A percentile compares a stretch with the other conserved stretches of the same genome.
Conservation (phyloP, 2,797 vertebrate species). For the Peromyscus melanophrys region DNA sequence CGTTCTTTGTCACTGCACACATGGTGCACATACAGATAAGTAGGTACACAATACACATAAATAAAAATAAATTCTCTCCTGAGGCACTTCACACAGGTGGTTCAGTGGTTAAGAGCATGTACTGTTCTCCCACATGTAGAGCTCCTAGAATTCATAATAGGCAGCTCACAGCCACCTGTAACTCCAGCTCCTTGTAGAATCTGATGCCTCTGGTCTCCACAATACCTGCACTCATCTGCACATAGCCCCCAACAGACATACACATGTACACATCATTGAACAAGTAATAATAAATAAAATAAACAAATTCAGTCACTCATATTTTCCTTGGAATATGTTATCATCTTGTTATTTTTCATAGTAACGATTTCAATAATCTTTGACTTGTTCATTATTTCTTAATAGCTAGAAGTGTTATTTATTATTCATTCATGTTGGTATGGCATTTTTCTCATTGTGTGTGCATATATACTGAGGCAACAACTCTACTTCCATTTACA, state of each 20-base stretch:
- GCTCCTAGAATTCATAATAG: not conserved
- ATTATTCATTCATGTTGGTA: not conserved
- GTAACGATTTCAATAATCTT: not conserved
- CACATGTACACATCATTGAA: not conserved
- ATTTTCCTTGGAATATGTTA: not conserved
- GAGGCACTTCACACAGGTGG: not conserved
- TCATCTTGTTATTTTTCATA: conserved; percentile 12
- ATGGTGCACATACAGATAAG: not conserved
- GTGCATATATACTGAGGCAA: not conserved
- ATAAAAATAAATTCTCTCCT: not conserved
- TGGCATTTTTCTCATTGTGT: not conserved
- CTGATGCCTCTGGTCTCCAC: not conserved
- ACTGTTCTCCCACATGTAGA: not conserved
- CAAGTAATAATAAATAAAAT: not conserved
- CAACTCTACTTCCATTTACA: not conserved
- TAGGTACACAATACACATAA: not conserved
- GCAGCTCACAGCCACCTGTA: not conserved
- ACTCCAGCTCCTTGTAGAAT: not conserved
- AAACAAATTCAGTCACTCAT: not conserved
- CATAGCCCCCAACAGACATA: no score
- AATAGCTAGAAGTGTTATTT: not conserved
- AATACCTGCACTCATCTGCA: not conserved
- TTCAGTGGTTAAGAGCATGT: not conserved
- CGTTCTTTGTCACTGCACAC: not conserved
- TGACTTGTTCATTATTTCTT: not conserved